Evolutionary conservation across 2,888 invertebrate genomes (phyloP), one percentile per base, ranked within the genome.

Genomic region (Lacanobia oleracea): DNA sequence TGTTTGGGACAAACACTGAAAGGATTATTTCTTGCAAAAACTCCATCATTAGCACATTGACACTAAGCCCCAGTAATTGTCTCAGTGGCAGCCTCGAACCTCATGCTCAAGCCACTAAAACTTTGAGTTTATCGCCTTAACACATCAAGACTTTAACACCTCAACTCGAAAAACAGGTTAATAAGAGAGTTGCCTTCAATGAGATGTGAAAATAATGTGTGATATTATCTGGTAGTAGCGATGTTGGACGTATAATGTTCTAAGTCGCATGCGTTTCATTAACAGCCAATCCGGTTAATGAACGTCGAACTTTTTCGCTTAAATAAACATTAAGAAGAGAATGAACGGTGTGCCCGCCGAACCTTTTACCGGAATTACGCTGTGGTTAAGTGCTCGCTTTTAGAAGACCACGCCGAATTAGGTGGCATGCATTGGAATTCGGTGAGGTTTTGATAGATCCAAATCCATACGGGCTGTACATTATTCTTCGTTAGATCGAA

Each of bases 291-390:
- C 90, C 89, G 83, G 91, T 92, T 94, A 94, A 94, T 94, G 93
- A 94, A 90, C 89, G 88, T 90, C 90, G 90, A 94, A 94, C 88
- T 94, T 94, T 94, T 94, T 93, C 94, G 92, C 94, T 94, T 93
- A 94, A 94, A 94, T 93, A 94, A 94, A 94, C 94, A 94, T 94
- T 93, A 93, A 92, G 92, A 93, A 89, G 91, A 91, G 91, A 94
- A 93, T 91, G 91, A 89, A 92, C 91, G 90, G 87, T 84, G 87
- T 84, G 88, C 84, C 89, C 90, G 87, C 87, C 83, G 87, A 92
- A 91, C 93, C 94, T 94, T 94, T 95, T 94, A 94, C 93, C 90
- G 93, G 92, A 94, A 95, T 95, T 93, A 93, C 93, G 91, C 88
- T 84, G 88, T 86, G 89, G 92, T 90, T 91, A 93, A 94, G 92